These are phyloP conservation scores for Aurelia sp. DNA, from an alignment of 30 jellyfish, hydroid and myxozoan genomes.

Conservation along the genomic window DNA sequence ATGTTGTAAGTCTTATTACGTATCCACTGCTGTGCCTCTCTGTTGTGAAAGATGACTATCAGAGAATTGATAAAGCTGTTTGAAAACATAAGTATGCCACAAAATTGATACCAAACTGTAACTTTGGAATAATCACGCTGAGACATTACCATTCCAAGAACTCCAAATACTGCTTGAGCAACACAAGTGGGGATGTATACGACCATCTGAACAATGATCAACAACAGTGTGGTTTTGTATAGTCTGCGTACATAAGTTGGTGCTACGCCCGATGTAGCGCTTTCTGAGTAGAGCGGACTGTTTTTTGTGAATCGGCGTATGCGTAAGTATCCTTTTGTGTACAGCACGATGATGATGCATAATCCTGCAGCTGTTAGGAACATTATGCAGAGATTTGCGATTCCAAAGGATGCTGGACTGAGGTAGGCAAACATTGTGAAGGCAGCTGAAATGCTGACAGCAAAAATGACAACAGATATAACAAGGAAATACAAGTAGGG, in stretches of 20 bases:
- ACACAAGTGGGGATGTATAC: background rate
- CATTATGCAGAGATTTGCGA: background rate
- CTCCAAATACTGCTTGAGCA: no score
- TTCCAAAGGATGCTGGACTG: background rate
- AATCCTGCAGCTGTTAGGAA: background rate
- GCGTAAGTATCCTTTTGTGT: conserved; percentile 1
- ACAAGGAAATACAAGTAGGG: background rate
- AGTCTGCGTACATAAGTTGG: conserved; percentile 3
- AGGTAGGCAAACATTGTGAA: background rate
- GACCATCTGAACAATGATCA: background rate
- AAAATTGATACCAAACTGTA: no score
- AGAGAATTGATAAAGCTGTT: no score
- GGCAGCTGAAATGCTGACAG: background rate
- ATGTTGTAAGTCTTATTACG: no score
- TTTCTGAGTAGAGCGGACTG: background rate
- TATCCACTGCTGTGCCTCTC: no score
- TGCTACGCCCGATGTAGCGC: no score
- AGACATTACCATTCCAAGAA: no score
- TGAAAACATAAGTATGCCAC: no score
- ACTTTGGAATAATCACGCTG: no score
- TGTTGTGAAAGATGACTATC: no score
- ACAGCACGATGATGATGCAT: background rate
- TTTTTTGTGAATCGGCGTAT: background rate
- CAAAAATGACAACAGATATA: background rate
- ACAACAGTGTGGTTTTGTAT: background rate